Evolutionary conservation across 2,113 vertebrate genomes (phyloP).

Genomic region (Thalassoma bifasciatum): DNA sequence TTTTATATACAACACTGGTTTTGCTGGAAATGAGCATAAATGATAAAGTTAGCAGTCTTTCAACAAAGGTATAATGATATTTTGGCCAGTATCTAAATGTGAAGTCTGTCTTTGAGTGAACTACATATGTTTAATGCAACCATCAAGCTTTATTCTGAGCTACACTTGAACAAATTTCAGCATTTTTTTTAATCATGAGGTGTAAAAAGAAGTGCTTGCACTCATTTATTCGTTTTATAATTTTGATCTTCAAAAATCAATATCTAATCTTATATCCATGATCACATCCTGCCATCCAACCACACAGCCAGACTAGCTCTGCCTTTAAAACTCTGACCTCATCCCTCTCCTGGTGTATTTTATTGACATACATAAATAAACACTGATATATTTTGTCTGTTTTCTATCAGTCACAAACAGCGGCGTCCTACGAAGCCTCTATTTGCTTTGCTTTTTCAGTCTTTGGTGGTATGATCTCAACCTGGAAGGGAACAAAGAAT

Average conservation of each 20-base stretch:
- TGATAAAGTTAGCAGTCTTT: neutral
- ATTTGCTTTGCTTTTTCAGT: conserved; percentile 77
- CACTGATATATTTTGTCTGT: neutral
- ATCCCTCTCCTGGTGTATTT: neutral
- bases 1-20: neutral
- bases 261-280: neutral
- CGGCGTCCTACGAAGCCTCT: conserved; percentile 73
- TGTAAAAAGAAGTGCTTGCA: neutral
- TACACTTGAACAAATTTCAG: too few species aligned
- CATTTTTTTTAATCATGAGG: too few species aligned
- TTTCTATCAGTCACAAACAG: neutral
- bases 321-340: neutral
- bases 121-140: too few species aligned
- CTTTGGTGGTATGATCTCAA: conserved; percentile 83
- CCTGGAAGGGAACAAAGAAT: conserved; percentile 89
- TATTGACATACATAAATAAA: conserved; percentile 39
- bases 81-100: neutral
- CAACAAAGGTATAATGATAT: neutral
- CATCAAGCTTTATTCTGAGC: conserved; percentile 6
- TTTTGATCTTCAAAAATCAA: neutral
- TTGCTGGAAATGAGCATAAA: neutral
- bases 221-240: neutral
- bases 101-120: too few species aligned
- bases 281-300: neutral
- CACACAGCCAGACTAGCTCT: conserved; percentile 1